These are phyloP conservation scores for Dermatemys mawii DNA, from an alignment of 2,113 vertebrate species.

Conservation along the genomic window DNA sequence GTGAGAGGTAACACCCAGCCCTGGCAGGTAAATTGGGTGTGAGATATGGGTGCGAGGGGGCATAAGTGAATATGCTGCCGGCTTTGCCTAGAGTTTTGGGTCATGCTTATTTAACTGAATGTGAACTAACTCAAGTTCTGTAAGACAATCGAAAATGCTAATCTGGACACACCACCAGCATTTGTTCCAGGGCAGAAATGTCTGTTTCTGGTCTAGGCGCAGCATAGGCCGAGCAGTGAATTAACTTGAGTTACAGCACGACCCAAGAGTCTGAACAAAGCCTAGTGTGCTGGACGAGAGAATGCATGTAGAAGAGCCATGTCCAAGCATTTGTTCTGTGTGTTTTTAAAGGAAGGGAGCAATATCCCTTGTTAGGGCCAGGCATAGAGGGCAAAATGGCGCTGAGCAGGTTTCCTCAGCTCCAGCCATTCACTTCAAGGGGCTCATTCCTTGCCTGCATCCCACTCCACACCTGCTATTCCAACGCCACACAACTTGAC, in stretches of 20 bases:
- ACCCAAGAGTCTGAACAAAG: background rate
- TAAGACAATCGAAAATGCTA: background rate
- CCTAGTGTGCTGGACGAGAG: background rate
- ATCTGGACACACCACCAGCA: background rate
- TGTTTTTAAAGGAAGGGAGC: background rate
- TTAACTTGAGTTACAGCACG: background rate
- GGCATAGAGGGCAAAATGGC: background rate
- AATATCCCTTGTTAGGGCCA: background rate
- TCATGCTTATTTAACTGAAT: background rate
- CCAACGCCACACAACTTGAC: background rate
- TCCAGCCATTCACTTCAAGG: background rate
- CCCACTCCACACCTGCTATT: background rate
- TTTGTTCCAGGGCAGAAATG: background rate
- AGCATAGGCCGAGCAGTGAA: background rate
- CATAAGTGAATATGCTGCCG: background rate
- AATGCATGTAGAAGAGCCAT: background rate
- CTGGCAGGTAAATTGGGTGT: background rate
- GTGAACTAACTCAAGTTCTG: background rate
- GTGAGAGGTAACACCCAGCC: background rate
- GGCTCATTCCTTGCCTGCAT: background rate
- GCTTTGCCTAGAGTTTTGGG: background rate
- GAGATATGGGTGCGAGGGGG: background rate
- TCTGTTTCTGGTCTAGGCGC: background rate
- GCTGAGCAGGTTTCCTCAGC: background rate
- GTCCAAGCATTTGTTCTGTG: background rate